phyloP scores from a whole-genome alignment of 2,888 invertebrate species.

The Zootermopsis nevadensis region DNA sequence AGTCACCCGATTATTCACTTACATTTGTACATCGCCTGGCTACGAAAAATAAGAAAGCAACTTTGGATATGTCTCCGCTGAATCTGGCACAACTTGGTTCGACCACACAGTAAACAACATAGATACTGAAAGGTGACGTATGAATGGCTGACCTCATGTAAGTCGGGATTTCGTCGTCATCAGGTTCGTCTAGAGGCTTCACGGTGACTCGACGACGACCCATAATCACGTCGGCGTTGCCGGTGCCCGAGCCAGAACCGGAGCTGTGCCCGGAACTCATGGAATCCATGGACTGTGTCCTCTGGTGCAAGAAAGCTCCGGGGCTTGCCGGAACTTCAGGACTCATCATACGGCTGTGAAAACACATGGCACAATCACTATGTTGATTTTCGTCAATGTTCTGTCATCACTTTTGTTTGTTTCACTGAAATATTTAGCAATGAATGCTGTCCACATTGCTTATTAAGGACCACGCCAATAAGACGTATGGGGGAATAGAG shows the following conservation, averaged over 20 bases:
- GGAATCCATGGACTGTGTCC: conserved; percentile 58
- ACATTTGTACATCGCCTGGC: no score
- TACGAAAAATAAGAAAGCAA: no score
- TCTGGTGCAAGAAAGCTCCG: conserved; percentile 54
- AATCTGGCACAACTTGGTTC: no score
- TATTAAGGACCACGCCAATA: no score
- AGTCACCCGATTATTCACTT: no score
- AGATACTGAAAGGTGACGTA: neutral
- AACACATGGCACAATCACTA: no score
- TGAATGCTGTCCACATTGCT: no score
- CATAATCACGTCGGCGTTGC: conserved; percentile 23
- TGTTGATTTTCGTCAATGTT: no score
- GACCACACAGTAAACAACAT: neutral
- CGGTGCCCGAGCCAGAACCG: conserved; percentile 54
- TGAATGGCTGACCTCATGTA: conserved; percentile 53
- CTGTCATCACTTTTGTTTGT: no score
- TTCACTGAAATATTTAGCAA: no score
- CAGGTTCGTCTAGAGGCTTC: conserved; percentile 58
- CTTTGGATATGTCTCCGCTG: no score
- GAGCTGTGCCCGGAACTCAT: conserved; percentile 59
- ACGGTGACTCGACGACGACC: conserved; percentile 56
- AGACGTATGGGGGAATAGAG: no score
- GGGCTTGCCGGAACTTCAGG: conserved; percentile 54
- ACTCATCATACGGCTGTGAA: conserved; percentile 56
- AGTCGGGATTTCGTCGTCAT: conserved; percentile 56